Percentiles rank a stretch among this genome's conserved stretches.
phyloP scores from a whole-genome alignment of 2,888 invertebrate genomes.

The Hyposoter didymator region DNA sequence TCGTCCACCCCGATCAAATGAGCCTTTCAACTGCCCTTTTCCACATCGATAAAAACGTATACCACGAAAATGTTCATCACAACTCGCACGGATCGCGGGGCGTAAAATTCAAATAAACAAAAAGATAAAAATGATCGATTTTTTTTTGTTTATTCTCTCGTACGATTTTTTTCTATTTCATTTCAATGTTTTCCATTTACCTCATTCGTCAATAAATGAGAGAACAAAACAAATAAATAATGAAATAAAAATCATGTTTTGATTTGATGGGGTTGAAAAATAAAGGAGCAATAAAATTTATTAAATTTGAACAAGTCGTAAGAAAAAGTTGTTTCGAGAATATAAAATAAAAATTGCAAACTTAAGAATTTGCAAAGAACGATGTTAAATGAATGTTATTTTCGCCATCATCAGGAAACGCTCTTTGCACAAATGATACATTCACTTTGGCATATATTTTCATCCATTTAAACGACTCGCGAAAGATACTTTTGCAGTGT shows the following conservation, averaged over 20 bases:
- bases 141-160: neutral
- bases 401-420: neutral
- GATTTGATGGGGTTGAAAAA: neutral
- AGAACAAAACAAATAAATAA: neutral
- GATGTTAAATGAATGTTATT: no score
- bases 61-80: neutral
- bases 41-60: constrained; percentile 23
- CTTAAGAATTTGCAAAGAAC: neutral
- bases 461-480: neutral
- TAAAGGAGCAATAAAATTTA: neutral
- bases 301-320: neutral
- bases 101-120: neutral
- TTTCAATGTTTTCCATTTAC: no score
- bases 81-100: neutral
- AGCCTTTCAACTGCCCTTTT: constrained; percentile 47
- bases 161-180: neutral
- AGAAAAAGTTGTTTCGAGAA: neutral
- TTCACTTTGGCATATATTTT: neutral
- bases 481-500: neutral
- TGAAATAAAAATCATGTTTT: neutral
- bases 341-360: neutral
- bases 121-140: neutral
- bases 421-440: neutral
- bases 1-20: constrained; percentile 54
- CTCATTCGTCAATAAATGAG: neutral